phyloP scores from a whole-genome alignment of 1,140 invertebrate species.

The Rhyzopertha dominica region DNA sequence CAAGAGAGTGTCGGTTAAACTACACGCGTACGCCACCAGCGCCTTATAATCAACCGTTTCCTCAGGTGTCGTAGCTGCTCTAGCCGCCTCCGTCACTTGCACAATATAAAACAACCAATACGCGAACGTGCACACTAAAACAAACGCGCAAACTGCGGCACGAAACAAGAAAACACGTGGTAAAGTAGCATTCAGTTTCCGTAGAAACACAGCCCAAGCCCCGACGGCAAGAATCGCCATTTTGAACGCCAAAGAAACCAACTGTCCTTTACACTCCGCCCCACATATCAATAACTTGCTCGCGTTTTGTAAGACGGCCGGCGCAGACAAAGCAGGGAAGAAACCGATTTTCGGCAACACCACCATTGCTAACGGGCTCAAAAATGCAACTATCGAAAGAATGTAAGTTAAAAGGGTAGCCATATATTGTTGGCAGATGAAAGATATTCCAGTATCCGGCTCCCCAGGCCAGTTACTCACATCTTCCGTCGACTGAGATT shows the following conservation, averaged over 20 bases:
- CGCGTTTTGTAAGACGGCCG: slow-evolving; percentile 54
- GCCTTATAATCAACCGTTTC: slow-evolving; percentile 76
- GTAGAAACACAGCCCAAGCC: slow-evolving; percentile 82
- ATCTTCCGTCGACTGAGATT: slow-evolving; percentile 89
- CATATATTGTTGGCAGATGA: slow-evolving; percentile 73
- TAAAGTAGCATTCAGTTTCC: slow-evolving; percentile 76
- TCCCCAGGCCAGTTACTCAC: slow-evolving; percentile 74
- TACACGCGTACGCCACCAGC: slow-evolving; percentile 85
- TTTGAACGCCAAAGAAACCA: slow-evolving; percentile 89
- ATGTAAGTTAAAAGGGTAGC: slow-evolving; percentile 70
- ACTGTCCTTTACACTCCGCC: slow-evolving; percentile 75
- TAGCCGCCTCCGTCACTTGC: slow-evolving; percentile 75
- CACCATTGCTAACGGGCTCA: slow-evolving; percentile 92
- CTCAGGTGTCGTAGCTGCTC: slow-evolving; percentile 69
- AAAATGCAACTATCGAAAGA: slow-evolving; percentile 75
- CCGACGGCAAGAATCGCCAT: slow-evolving; percentile 85
- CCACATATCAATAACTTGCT: slow-evolving; percentile 62
- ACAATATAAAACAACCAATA: slow-evolving; percentile 98
- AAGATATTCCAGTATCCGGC: slow-evolving; percentile 64
- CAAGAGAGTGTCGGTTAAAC: slow-evolving; percentile 85
- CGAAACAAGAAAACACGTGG: slow-evolving; percentile 90
- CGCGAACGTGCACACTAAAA: slow-evolving; percentile 89
- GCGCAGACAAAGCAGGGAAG: slow-evolving; percentile 55
- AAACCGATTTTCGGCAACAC: slow-evolving; percentile 85
- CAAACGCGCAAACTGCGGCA: slow-evolving; percentile 78